Base-by-base conservation (phyloP, 1,140 invertebrate genomes). In the Ips typographus region DNA sequence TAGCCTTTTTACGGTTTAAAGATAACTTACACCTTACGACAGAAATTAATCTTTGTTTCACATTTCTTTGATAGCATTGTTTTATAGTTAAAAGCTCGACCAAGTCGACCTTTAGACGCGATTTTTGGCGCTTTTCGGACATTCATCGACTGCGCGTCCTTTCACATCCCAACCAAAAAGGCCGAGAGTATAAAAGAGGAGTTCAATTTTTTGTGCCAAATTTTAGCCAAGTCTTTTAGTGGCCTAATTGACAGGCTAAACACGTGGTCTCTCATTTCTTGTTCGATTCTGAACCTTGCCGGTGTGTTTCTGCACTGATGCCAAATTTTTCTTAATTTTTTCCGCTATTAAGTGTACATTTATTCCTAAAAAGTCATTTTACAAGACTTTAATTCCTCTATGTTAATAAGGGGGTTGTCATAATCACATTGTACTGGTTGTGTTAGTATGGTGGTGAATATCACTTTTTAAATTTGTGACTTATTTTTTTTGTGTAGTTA, bases 1-100 rank as follows among this genome's bases (percentile, higher is more conserved):
- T 53, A 61, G 57, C 51, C 51, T 59, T 68, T 63, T 68, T 68
- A 62, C 52, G 41, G 58, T 56, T 63, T 4, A 40, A 47, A 68
- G 67, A 68, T 68, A 68, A 62, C 67, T 62, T 63, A 68, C 67
- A 63, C 67, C 67, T 68, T 61, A 51, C 59, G 38, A 68, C 58
- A 43, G 6, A 68, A 62, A 68, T 68, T 62, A 68, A 68, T 68
- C 67, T 62, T 68, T 62, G 65, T 68, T 68, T 68, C 57, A 68
- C 49, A 44, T 53, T 68, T 55, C 40, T 44, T 37, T 42, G 67
- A 68, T 68, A 68, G 38, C 60, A 68, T 68, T 68, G 67, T 68
- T 68, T 56, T 68, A 43, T 68, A 47, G 58, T 61, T 61, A 60
- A 61, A 61, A 68, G 57, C 44, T 36, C 53, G 42, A 68, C 7